Conservation (phyloP, 2,888 invertebrate species). For the Micoletzkya japonica region DNA sequence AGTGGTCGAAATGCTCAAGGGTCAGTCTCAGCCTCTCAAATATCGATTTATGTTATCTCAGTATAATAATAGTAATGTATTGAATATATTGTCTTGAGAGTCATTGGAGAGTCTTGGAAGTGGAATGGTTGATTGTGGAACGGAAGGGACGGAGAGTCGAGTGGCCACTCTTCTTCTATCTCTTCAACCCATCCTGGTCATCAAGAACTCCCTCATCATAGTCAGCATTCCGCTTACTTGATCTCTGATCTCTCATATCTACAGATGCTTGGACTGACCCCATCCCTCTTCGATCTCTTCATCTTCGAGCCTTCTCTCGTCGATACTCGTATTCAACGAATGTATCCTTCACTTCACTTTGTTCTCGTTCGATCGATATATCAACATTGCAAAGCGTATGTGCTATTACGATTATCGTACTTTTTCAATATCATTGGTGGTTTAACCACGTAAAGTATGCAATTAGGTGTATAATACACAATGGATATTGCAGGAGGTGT, state of each 20-base stretch:
- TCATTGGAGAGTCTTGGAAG: neutral
- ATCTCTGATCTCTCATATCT: neutral
- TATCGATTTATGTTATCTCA: neutral
- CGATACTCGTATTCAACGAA: neutral
- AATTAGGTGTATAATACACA: neutral
- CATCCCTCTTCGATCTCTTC: constrained; percentile 23
- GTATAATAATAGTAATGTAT: neutral
- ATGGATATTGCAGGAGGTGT: neutral
- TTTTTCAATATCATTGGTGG: neutral
- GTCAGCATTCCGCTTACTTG: constrained; percentile 2
- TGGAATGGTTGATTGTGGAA: neutral
- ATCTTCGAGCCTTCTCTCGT: constrained; percentile 5
- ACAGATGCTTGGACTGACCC: constrained; percentile 21
- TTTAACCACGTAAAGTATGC: neutral
- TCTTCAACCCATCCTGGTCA: constrained; percentile 19
- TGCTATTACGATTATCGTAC: neutral
- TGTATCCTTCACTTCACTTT: constrained; percentile 8
- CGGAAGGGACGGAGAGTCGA: no score
- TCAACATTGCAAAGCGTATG: constrained; percentile 20
- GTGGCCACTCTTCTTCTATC: constrained; percentile 3
- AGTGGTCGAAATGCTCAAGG: constrained; percentile 1
- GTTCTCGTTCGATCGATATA: constrained; percentile 1
- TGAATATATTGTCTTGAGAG: neutral
- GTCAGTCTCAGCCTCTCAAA: neutral
- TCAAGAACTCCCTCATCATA: constrained; percentile 26